These are phyloP conservation scores for Aulostomus chinensis DNA, from an alignment of 2,797 vertebrate genomes.

Conservation along the genomic window DNA sequence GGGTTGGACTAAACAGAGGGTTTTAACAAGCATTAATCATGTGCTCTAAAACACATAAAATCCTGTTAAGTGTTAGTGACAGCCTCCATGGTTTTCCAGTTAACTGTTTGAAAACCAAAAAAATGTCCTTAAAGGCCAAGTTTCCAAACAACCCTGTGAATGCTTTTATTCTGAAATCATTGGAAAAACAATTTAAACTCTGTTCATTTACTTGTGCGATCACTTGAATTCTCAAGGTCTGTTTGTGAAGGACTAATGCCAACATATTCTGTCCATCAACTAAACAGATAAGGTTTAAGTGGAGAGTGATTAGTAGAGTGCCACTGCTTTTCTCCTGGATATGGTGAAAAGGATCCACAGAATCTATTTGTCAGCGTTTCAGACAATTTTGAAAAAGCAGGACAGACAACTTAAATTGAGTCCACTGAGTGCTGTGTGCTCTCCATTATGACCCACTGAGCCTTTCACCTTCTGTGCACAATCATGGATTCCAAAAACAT, in stretches of 20 bases:
- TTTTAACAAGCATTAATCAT: too few relatives aligned
- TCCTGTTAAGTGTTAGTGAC: slow-evolving; percentile 1
- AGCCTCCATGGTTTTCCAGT: too few relatives aligned
- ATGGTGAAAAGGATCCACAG: not conserved
- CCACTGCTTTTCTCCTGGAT: not conserved
- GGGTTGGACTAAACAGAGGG: not conserved
- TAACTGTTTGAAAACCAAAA: too few relatives aligned
- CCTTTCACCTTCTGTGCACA: slow-evolving; percentile 21
- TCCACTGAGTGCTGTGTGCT: not conserved
- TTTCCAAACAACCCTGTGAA: too few relatives aligned
- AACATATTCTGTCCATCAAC: not conserved
- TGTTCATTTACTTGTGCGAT: too few relatives aligned
- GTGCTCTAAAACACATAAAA: not conserved
- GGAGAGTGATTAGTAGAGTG: not conserved
- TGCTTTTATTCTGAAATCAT: too few relatives aligned
- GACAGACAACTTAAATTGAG: not conserved
- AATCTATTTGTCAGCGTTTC: not conserved
- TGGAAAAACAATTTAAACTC: too few relatives aligned
- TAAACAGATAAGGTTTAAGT: not conserved
- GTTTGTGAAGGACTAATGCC: not conserved
- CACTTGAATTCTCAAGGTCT: too few relatives aligned
- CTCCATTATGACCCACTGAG: slow-evolving; percentile 19
- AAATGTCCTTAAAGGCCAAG: too few relatives aligned
- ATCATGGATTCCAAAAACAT: slow-evolving; percentile 15
- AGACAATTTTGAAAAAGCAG: slow-evolving; percentile 4